These are phyloP conservation scores for Caenorhabditis becei DNA, from an alignment of 2,888 invertebrate genomes.

Conservation along the genomic window DNA sequence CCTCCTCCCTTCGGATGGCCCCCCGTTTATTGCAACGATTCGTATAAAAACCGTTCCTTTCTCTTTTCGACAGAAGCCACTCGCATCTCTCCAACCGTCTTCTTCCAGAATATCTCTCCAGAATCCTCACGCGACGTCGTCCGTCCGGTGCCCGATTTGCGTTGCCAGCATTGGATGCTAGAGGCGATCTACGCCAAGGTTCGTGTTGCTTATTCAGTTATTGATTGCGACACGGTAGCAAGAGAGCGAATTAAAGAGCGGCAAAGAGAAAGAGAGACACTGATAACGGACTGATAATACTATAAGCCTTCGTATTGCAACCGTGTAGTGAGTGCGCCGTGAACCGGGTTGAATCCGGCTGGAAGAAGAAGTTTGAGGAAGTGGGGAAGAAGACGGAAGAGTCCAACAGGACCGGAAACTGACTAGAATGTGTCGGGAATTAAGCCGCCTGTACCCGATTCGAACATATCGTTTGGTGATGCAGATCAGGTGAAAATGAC, in stretches of 20 bases:
- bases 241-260: not conserved
- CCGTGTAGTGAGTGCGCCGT: constrained; percentile 7
- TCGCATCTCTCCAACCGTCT: not conserved
- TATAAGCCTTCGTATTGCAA: constrained; percentile 37
- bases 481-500: too few species aligned
- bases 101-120: constrained; percentile 9
- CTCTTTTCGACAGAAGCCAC: not conserved
- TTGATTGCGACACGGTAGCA: constrained; percentile 14
- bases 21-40: constrained; percentile 20
- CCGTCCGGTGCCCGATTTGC: not conserved
- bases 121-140: not conserved
- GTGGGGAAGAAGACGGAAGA: not conserved
- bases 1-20: not conserved
- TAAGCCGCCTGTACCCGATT: constrained; percentile 5
- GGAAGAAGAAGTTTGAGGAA: not conserved
- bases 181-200: constrained; percentile 62
- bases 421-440: not conserved
- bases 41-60: not conserved
- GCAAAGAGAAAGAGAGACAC: not conserved
- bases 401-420: constrained; percentile 3
- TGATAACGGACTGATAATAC: constrained; percentile 47
- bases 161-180: constrained; percentile 52
- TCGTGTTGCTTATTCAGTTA: not conserved
- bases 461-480: not conserved
- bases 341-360: not conserved